phyloP scores from a whole-genome alignment of 2,797 vertebrate genomes.

The Ctenosaura bakeri region DNA sequence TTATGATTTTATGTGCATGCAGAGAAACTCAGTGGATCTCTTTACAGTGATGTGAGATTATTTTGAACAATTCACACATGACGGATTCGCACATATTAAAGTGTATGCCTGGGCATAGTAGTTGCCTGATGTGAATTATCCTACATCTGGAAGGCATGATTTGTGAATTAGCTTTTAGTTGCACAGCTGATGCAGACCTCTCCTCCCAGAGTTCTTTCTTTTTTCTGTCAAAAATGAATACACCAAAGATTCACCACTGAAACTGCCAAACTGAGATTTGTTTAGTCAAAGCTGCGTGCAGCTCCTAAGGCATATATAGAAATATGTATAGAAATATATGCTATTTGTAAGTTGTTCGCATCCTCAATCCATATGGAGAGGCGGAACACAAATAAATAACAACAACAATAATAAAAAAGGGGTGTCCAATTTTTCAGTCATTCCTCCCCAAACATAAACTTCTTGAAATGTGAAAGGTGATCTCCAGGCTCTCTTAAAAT shows the following conservation, averaged over 20 bases:
- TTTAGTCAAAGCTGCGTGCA: not conserved
- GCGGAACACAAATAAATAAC: too few species aligned
- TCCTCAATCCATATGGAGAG: too few species aligned
- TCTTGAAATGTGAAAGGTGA: constrained; percentile 12
- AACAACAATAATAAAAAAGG: too few species aligned
- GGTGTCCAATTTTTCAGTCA: not conserved
- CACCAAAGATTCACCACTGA: constrained; percentile 21
- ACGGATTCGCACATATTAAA: not conserved
- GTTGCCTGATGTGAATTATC: not conserved
- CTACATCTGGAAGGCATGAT: constrained; percentile 14
- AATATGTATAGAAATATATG: too few species aligned
- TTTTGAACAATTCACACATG: too few species aligned
- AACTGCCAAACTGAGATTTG: not conserved
- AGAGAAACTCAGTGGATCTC: not conserved
- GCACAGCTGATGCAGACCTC: not conserved
- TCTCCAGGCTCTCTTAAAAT: not conserved
- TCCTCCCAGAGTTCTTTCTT: not conserved
- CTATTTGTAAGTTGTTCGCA: too few species aligned
- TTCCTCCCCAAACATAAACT: not conserved
- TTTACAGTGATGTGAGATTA: not conserved
- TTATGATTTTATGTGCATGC: not conserved
- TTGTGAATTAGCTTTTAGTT: not conserved
- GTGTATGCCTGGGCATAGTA: not conserved
- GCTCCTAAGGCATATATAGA: not conserved
- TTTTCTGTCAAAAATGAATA: not conserved